Base-by-base conservation (phyloP, 2,113 vertebrate genomes). In the Thinocorus orbignyianus region DNA sequence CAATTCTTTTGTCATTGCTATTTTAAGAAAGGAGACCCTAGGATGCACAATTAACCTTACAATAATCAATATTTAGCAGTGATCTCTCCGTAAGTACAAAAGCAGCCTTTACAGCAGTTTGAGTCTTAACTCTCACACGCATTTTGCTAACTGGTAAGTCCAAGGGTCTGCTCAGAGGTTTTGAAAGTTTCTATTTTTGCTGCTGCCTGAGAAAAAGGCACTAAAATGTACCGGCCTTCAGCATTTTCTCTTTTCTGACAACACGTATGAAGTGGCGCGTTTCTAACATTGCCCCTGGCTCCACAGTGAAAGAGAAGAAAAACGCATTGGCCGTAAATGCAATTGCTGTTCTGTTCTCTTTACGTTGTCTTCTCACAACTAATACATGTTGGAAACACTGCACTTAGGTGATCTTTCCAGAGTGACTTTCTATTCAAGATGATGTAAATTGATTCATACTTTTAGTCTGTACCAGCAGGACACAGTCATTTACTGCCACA, bases 191-290 rank as follows among this genome's bases (percentile, higher is more conserved):
- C 84, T 93, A 80, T 87, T 92, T 95, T 87, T 95, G 88, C 64
- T 94, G 62, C 62, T 83, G 44, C 72, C 90, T 94, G 69, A 94
- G 90, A 91, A 72, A 93, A 95, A 69, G 33, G 57, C 69, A 84
- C 74, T 62, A 93, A 94, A 94, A 92, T 20, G 5, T 73, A 80
- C 35, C 72, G 39, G 77, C 90, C 61, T 80, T 85, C 90, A 93
- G 95, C 93, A 77, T 86, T 81, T 85, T 93, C 24, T 96, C 81
- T 86, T 88, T 92, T 95, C 79, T 93, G 92, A 95, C 84, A 93
- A 84, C 57, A 92, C 41, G 80, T 85, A 52, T 6, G 58, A 95
- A 97, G 70, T 80, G 92, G 81, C 76, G 72, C 54, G 61, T 90
- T 93, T 85, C 79, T 92, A 96, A 96, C 68, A 58, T 46, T 68